phyloP scores from a whole-genome alignment of 2,797 vertebrate species.

The Oryzias dopingdopingensis region DNA sequence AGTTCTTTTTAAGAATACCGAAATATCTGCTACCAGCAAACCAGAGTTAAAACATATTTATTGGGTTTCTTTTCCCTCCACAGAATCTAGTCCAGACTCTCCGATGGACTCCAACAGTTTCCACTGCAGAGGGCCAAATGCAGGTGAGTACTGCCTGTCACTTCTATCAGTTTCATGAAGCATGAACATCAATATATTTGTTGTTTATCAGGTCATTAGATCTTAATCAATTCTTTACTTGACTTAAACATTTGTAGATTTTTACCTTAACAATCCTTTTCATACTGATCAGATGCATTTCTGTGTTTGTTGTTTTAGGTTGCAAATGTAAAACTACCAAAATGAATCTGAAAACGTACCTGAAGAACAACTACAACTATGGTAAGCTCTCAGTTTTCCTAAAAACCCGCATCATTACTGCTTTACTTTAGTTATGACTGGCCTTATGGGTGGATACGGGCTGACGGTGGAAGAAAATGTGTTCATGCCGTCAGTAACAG shows the following conservation, averaged over 20 bases:
- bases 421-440: background rate
- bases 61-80: conserved; percentile 13
- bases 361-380: conserved; percentile 96
- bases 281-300: background rate
- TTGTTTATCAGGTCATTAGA: too few species aligned
- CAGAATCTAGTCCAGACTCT: conserved; percentile 83
- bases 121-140: conserved; percentile 83
- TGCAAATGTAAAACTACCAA: conserved; percentile 88
- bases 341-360: conserved; percentile 85
- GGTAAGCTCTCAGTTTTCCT: conserved; percentile 76
- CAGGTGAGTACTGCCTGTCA: conserved; percentile 41
- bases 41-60: background rate
- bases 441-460: too few species aligned
- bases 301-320: conserved; percentile 66
- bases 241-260: background rate
- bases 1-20: too few species aligned
- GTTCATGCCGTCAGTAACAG: too few species aligned
- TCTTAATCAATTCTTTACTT: background rate
- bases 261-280: too few species aligned
- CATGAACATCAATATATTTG: too few species aligned
- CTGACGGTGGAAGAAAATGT: too few species aligned
- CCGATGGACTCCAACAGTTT: conserved; percentile 89
- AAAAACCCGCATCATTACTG: background rate
- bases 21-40: too few species aligned
- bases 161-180: too few species aligned